These are phyloP conservation scores for Yponomeuta plumbellus DNA, from an alignment of 2,888 invertebrate genomes.

Conservation along the genomic window DNA sequence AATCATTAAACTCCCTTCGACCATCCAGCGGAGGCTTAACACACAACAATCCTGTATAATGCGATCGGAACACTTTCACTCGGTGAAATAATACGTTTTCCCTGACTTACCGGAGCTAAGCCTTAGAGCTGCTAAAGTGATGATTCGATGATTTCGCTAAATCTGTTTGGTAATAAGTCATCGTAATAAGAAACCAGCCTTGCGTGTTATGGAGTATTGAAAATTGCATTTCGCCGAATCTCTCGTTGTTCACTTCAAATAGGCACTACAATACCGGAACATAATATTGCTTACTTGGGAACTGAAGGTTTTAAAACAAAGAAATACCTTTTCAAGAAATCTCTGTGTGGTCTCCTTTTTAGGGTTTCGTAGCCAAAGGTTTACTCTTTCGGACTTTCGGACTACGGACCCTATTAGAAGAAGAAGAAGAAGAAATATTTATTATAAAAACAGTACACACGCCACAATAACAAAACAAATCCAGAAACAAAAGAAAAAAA, in stretches of 20 bases:
- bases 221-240: not conserved
- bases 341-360: too few relatives aligned
- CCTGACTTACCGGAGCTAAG: conserved; percentile 18
- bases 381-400: too few relatives aligned
- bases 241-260: not conserved
- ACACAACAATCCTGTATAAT: conserved; percentile 10
- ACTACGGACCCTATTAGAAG: too few relatives aligned
- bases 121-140: not conserved
- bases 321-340: too few relatives aligned
- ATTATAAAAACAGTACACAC: too few relatives aligned
- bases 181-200: not conserved
- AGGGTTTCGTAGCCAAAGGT: too few relatives aligned
- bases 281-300: too few relatives aligned
- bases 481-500: too few relatives aligned
- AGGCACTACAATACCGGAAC: not conserved
- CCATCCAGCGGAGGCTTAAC: not conserved
- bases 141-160: conserved; percentile 9
- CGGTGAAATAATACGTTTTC: conserved; percentile 25
- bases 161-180: not conserved
- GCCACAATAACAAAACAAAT: too few relatives aligned
- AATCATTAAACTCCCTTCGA: not conserved
- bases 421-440: too few relatives aligned
- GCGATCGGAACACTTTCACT: conserved; percentile 12
- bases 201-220: not conserved
- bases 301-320: too few relatives aligned